A percentile compares a stretch with the other conserved stretches of the same genome.
phyloP scores from a whole-genome alignment of 2,797 vertebrate genomes.

The Clamator glandarius region DNA sequence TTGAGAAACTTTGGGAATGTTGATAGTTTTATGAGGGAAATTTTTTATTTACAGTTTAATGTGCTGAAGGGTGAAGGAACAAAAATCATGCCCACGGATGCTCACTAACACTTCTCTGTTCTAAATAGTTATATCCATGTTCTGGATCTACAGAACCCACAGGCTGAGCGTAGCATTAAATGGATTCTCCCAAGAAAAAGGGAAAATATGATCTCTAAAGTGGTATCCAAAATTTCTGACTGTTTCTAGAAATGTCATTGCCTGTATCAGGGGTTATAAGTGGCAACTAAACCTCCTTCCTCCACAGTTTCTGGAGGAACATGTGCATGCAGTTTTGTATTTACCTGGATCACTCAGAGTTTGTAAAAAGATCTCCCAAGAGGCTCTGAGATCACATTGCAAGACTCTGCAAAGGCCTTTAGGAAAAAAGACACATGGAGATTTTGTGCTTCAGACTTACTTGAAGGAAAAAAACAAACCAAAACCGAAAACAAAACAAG shows the following conservation, averaged over 20 bases:
- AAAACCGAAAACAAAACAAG: background rate
- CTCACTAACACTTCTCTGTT: background rate
- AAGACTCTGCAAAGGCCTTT: background rate
- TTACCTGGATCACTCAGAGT: background rate
- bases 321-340: background rate
- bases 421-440: background rate
- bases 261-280: background rate
- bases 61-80: background rate
- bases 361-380: background rate
- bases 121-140: background rate
- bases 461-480: background rate
- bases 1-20: background rate
- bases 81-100: background rate
- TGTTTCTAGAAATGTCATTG: background rate
- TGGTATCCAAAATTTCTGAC: background rate
- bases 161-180: background rate
- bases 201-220: background rate
- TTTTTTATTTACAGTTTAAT: background rate
- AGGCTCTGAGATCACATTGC: background rate
- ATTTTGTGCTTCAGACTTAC: background rate
- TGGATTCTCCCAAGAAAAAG: background rate
- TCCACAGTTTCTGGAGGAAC: background rate
- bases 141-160: background rate
- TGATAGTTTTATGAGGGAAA: background rate
- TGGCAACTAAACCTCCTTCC: background rate